Conservation (phyloP, 2,888 invertebrate species). For the Drosophila leonis region DNA sequence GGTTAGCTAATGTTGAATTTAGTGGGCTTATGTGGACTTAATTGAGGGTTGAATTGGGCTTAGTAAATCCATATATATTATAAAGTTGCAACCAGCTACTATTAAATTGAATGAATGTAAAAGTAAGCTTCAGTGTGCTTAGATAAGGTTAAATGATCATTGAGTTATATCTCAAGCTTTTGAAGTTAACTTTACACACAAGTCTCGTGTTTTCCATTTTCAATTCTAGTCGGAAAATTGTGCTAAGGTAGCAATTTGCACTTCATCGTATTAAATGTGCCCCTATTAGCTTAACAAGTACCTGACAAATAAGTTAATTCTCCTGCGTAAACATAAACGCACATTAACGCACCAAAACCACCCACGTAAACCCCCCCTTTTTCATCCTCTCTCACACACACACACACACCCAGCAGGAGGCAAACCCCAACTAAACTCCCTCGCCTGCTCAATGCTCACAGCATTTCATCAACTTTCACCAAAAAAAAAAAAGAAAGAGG, state of each 20-base stretch:
- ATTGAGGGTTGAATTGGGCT: rapidly evolving
- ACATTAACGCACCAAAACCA: constrained; percentile 66
- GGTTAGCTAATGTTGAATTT: not conserved
- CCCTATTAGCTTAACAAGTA: constrained; percentile 81
- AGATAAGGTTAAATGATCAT: not conserved
- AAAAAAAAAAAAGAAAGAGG: not conserved
- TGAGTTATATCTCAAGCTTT: not conserved
- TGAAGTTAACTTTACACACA: not conserved
- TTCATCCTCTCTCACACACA: constrained; percentile 8
- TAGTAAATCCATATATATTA: not conserved
- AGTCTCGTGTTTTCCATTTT: not conserved
- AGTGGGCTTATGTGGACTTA: not conserved
- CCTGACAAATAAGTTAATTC: constrained; percentile 82
- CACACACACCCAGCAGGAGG: constrained; percentile 11
- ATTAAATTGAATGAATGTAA: not conserved
- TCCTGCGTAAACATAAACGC: constrained; percentile 73
- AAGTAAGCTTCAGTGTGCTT: not conserved
- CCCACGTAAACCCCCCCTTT: not conserved
- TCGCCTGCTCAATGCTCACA: constrained; percentile 17
- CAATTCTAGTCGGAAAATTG: not conserved
- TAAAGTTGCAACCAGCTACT: not conserved
- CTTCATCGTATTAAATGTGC: constrained; percentile 74
- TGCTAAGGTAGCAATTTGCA: constrained; percentile 67
- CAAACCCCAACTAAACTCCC: constrained; percentile 36
- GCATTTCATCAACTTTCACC: constrained; percentile 71